Base-by-base conservation (phyloP, 2,113 vertebrate species). In the Eurystomus gularis region DNA sequence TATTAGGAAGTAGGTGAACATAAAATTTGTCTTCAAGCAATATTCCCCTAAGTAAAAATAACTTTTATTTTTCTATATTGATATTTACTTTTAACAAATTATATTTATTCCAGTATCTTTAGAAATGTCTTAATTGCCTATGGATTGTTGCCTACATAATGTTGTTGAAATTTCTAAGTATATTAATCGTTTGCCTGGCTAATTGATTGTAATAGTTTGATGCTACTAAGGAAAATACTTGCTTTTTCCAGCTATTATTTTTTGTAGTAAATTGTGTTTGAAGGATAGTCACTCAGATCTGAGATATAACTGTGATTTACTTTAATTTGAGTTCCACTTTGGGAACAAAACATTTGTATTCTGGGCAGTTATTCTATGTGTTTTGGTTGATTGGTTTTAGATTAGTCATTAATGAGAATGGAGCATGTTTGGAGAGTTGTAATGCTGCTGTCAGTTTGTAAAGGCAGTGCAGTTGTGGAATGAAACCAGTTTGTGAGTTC, bases 401-500 rank as follows among this genome's bases (percentile, higher is more conserved):
- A 98, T 98, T 97, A 98, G 97, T 92, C 95, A 92, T 98, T 98
- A 98, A 98, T 98, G 98, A 98, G 98, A 98, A 98, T 97, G 91
- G 97, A 98, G 97, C 97, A 95, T 98, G 97, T 98, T 98, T 98
- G 97, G 97, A 98, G 91, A 97, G 93, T 93, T 95, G 69, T 79
- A 89, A 90, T 95, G 87, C 83, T 90, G 86, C 98, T 98, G 96
- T 96, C 97, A 95, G 94, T 98, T 97, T 97, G 94, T 97, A 97
- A 97, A 97, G 94, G 84, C 91, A 95, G 91, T 91, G 89, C 85
- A 96, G 95, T 93, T 87, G 86, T 75, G 94, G 94, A 97, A 95
- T 96, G 86, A 96, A 97, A 96, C 93, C 69, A 82, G 77, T 93
- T 82, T 95, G 90, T 97, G 89, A 71, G 57, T 83, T 96, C 89